phyloP scores from a whole-genome alignment of 1,140 invertebrate genomes.

The Triops longicaudatus region DNA sequence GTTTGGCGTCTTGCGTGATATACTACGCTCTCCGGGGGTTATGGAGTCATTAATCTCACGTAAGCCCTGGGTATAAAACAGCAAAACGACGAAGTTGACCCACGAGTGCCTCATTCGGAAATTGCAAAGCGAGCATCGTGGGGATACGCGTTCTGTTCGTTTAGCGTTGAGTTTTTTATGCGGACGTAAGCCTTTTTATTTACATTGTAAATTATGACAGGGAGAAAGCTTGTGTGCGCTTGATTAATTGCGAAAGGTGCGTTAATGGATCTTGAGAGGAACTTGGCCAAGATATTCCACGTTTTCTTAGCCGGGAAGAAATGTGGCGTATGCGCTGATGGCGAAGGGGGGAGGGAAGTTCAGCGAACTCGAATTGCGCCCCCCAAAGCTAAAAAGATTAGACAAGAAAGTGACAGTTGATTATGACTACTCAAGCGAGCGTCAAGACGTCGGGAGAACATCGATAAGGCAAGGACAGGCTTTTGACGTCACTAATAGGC shows the following conservation, averaged over 20 bases:
- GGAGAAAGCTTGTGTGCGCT: background rate
- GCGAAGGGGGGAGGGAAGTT: background rate
- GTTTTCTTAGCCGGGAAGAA: background rate
- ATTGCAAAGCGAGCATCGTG: background rate
- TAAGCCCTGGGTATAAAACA: background rate
- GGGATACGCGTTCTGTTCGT: background rate
- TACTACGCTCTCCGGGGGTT: background rate
- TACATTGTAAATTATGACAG: background rate
- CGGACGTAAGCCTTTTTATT: background rate
- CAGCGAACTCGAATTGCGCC: too few relatives aligned
- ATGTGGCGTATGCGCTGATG: background rate
- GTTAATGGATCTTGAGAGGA: background rate
- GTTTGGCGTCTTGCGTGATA: background rate
- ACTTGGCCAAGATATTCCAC: background rate
- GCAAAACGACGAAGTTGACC: background rate
- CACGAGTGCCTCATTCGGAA: too few relatives aligned
- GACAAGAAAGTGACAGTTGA: conserved; percentile 7
- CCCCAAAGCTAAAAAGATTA: background rate
- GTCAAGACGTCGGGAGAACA: background rate
- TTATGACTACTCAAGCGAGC: background rate
- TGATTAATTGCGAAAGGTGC: background rate
- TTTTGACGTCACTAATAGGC: background rate
- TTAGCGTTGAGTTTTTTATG: background rate
- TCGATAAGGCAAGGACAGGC: background rate
- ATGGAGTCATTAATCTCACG: background rate